Conservation (phyloP, 1,140 invertebrate genomes). For the Venturia canescens region DNA sequence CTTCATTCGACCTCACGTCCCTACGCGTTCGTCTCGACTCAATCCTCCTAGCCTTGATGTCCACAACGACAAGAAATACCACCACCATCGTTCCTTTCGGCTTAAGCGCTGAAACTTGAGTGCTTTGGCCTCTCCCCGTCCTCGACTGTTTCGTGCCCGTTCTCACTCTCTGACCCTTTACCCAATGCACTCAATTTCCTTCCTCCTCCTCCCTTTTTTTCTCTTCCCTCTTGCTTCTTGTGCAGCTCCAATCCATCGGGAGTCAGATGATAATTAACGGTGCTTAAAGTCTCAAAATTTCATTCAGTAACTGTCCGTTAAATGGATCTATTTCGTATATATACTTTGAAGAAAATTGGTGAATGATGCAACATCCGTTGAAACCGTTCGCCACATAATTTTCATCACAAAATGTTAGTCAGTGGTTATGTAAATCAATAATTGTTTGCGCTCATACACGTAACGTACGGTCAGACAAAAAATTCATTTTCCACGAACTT, state of each 20-base stretch:
- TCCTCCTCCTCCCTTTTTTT: neutral
- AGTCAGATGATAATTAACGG: neutral
- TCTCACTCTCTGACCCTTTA: neutral
- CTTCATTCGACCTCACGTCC: constrained; percentile 39
- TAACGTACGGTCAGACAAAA: too few species aligned
- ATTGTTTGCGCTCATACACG: too few species aligned
- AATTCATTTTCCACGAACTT: too few species aligned
- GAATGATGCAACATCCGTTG: too few species aligned
- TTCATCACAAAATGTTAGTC: too few species aligned
- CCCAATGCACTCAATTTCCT: constrained; percentile 8
- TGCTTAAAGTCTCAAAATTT: neutral
- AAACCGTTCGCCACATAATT: too few species aligned
- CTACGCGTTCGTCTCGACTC: constrained; percentile 13
- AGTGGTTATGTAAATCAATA: too few species aligned
- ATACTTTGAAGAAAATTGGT: neutral
- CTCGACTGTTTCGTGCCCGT: neutral
- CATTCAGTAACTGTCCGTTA: neutral
- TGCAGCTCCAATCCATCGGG: neutral
- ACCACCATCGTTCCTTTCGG: neutral
- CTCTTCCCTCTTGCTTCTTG: neutral
- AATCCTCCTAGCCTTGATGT: neutral
- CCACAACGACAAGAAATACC: neutral
- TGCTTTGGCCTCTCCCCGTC: neutral
- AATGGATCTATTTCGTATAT: neutral
- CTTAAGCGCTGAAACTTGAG: constrained; percentile 16